These are phyloP conservation scores for Diarsia brunnea DNA, from an alignment of 2,888 invertebrate genomes.

Conservation along the genomic window DNA sequence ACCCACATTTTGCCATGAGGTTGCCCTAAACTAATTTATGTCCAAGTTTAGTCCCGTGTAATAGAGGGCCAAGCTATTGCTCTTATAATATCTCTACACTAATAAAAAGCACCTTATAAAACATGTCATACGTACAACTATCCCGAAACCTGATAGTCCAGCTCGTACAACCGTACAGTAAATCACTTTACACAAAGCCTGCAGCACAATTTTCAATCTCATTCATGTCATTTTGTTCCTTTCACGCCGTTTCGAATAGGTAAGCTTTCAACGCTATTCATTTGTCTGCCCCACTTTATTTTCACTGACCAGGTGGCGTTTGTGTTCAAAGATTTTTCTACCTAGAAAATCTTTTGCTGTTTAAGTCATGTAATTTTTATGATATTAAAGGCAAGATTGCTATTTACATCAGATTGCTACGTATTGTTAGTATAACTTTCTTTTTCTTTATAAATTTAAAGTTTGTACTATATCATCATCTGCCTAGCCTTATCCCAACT, in stretches of 20 bases:
- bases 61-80: neutral
- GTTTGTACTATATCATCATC: too few species aligned
- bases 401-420: too few species aligned
- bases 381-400: too few species aligned
- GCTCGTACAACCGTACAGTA: conserved; percentile 46
- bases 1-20: too few species aligned
- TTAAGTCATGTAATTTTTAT: neutral
- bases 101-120: neutral
- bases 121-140: neutral
- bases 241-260: conserved; percentile 54
- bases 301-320: conserved; percentile 32
- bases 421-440: too few species aligned
- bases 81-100: neutral
- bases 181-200: conserved; percentile 63
- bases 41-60: neutral
- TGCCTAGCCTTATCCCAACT: too few species aligned
- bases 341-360: neutral
- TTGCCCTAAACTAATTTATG: too few species aligned
- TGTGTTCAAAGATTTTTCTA: neutral
- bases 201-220: conserved; percentile 58
- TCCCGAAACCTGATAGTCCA: conserved; percentile 22
- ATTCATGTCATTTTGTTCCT: conserved; percentile 58
- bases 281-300: conserved; percentile 54
- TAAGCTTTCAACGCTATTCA: conserved; percentile 59
- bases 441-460: too few species aligned